Conservation (phyloP, 23 tunicate genomes). For the Trididemnum nubilum region DNA sequence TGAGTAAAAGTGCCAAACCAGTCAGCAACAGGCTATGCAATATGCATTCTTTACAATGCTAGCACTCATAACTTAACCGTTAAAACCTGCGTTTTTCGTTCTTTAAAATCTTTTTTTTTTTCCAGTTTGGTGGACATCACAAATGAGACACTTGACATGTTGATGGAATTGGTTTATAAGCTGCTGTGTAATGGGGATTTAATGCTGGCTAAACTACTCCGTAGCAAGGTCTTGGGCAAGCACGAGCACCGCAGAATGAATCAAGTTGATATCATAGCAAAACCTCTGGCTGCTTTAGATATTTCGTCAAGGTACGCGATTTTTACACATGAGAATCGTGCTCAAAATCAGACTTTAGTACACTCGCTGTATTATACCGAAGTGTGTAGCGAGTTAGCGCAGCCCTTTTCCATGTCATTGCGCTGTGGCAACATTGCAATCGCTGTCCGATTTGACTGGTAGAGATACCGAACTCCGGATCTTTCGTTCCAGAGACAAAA, state of each 20-base stretch:
- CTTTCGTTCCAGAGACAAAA: too few relatives aligned
- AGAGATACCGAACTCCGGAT: too few relatives aligned
- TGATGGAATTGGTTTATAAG: constrained; percentile 79
- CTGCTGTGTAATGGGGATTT: constrained; percentile 67
- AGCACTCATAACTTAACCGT: too few relatives aligned
- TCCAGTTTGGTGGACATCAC: constrained; percentile 81
- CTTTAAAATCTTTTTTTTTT: not conserved
- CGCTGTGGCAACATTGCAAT: too few relatives aligned
- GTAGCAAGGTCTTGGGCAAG: constrained; percentile 68
- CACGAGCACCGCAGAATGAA: constrained; percentile 66
- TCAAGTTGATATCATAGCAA: constrained; percentile 27
- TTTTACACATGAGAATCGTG: too few relatives aligned
- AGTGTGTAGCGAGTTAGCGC: too few relatives aligned
- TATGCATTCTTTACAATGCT: too few relatives aligned
- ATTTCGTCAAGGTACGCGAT: constrained; percentile 68
- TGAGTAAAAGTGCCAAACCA: not conserved
- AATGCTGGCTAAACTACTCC: constrained; percentile 74
- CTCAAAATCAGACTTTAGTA: too few relatives aligned
- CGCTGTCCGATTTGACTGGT: too few relatives aligned
- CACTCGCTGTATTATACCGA: too few relatives aligned
- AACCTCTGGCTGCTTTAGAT: constrained; percentile 52
- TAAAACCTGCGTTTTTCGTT: too few relatives aligned
- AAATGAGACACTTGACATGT: constrained; percentile 48
- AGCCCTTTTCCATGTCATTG: too few relatives aligned
- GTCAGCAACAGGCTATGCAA: not conserved